Evolutionary conservation across 2,797 vertebrate genomes (phyloP), one percentile per base, ranked within the genome.

Genomic region (Phrynocephalus vlangalii): DNA sequence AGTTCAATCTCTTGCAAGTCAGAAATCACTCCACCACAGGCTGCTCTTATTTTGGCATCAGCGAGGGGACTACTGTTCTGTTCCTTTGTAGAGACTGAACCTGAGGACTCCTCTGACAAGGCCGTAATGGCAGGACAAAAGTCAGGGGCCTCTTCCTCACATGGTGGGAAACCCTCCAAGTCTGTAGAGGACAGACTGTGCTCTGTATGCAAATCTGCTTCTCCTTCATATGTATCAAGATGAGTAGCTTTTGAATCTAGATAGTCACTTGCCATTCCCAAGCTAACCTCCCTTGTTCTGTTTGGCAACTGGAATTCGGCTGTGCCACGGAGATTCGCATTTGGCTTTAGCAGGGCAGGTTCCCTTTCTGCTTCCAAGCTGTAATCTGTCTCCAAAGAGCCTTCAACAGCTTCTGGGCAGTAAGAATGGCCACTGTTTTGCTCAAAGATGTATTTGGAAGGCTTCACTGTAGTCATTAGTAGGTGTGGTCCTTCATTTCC

Each of bases 1-100:
- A 91, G 95, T 82, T 95, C 94, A 30, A 92, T 94, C 89, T 97
- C 96, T 90, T 95, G 94, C 75, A 96, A 94, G 79, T 91, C 89
- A n/a, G 96, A 88, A 73, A 94, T 88, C 78, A 95, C 96, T 70
- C 94, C 90, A 44, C 63, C 75, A 1, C 80, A 20, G 38, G 89
- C 11, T 83, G 5, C 11, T 50, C 2, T 72, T 2, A 93, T 93
- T 28, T 85, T n/a, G 24, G 89, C 85, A 0, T 13, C 5, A 50
- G 87, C 0, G 1, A 71, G 22, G 60, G 90, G 83, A 6, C n/a
- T 91, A 86, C 88, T 50, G 52, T 83, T 48, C n/a, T 72, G 91
- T 86, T 90, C 80, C 80, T 26, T 84, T 30, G 75, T 7, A 11
- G 92, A 84, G 0, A 4, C 92, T 82, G 63, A 81, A 28, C 93